Base-by-base conservation (phyloP, 2,797 vertebrate genomes). In the Diplodus sargus region DNA sequence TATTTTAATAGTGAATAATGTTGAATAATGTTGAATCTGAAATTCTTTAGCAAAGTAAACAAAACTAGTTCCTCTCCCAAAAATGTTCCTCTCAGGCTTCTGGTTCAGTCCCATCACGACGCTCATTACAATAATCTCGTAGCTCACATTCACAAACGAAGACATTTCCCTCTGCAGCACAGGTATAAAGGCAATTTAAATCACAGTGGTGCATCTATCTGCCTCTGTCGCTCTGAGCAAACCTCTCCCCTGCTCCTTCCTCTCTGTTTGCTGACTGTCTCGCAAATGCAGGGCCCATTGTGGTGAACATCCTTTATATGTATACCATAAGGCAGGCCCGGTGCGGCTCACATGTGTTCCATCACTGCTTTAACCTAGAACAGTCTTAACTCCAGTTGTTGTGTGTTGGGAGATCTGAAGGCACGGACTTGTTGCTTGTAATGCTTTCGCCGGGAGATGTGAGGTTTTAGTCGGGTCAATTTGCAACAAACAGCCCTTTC, bases 251-350 rank as follows among this genome's bases (percentile, higher is more conserved):
- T 84, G 64, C 83, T 82, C 87, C 87, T 80, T 74, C 87, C 70
- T 78, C 80, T 92, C 87, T 87, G 91, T 86, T 91, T 80, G 90
- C 89, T 93, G 82, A 90, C 76, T 93, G 90, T 92, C 87, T 92
- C 18, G 87, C 90, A 89, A 91, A 90, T 1, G 91, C 91, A 92
- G 91, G 89, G 89, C 91, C 86, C 92, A 92, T 94, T 88, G 90
- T 91, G 89, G 91, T 91, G 91, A 90, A 92, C 93, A 93, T 91
- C 78, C 85, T 94, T 90, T 92, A 81, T 92, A 82, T 93, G 92
- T 94, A 84, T 88, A 83, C 83, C 92, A 92, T 93, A 76, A 90
- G 87, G 88, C 89, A 85, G 91, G 89, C 87, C 84, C 78, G 74
- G 58, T 82, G 76, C 72, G 60, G 80, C 87, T 83, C 73, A 83